phyloP scores from a whole-genome alignment of 2,888 invertebrate genomes.

The Thera obeliscata region DNA sequence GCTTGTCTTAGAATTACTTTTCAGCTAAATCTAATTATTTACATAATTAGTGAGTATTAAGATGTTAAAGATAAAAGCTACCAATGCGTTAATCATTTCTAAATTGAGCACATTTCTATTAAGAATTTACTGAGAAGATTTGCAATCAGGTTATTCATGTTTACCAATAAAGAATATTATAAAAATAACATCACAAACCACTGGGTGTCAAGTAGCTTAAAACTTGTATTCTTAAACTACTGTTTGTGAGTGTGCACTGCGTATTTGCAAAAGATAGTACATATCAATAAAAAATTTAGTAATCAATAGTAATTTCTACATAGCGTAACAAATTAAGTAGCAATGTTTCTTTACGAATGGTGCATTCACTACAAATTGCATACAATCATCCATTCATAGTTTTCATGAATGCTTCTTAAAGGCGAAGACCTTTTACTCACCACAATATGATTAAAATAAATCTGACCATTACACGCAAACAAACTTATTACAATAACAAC shows the following conservation, averaged over 20 bases:
- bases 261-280: no score
- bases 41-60: conserved; percentile 31
- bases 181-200: conserved; percentile 1
- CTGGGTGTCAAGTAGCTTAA: not conserved
- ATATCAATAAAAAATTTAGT: not conserved
- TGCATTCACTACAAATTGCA: not conserved
- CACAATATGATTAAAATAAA: conserved; percentile 12
- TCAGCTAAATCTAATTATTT: conserved; percentile 7
- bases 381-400: not conserved
- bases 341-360: not conserved
- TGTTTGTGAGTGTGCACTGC: not conserved
- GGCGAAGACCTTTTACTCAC: not conserved
- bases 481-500: conserved; percentile 5
- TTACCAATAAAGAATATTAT: not conserved
- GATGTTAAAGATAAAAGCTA: conserved; percentile 15
- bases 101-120: conserved; percentile 29
- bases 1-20: not conserved
- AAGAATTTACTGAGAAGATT: conserved; percentile 3
- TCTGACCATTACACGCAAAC: conserved; percentile 6
- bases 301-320: not conserved
- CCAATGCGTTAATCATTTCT: conserved; percentile 15
- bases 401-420: not conserved
- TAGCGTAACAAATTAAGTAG: not conserved
- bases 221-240: no score
- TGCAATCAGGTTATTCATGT: not conserved